Percentiles rank a stretch among this genome's conserved stretches.
Evolutionary conservation across 2,113 vertebrate genomes (phyloP).

Genomic region (Albula glossodonta): DNA sequence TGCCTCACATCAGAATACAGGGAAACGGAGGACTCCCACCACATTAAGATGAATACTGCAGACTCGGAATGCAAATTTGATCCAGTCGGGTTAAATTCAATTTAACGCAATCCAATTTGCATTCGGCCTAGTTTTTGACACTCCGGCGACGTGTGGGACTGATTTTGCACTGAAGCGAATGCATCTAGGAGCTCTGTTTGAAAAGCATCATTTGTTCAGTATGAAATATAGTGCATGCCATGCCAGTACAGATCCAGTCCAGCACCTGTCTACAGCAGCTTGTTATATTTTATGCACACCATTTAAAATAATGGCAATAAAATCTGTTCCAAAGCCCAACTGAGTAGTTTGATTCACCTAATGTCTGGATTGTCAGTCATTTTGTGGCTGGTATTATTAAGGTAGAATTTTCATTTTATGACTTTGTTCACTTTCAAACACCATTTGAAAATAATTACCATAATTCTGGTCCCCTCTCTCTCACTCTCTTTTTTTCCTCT

Average conservation of each 20-base stretch:
- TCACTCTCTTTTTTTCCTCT: neutral
- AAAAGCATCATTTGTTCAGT: neutral
- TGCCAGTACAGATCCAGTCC: neutral
- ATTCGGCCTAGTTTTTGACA: conserved; percentile 22
- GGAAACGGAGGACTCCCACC: neutral
- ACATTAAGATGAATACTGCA: conserved; percentile 31
- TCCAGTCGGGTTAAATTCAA: conserved; percentile 20
- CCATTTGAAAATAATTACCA: neutral
- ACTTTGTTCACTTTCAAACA: conserved; percentile 1
- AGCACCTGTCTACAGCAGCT: neutral
- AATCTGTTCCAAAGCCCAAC: neutral
- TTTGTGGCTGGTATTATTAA: neutral
- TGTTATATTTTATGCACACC: neutral
- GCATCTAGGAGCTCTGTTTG: neutral
- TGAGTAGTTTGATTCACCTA: conserved; percentile 7
- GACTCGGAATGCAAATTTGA: conserved; percentile 14
- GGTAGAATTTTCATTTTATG: neutral
- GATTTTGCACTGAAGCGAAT: neutral
- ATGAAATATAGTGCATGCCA: neutral
- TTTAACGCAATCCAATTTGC: conserved; percentile 28
- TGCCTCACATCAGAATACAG: neutral
- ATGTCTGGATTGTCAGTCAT: neutral
- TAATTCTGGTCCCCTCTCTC: neutral
- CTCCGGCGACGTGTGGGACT: neutral
- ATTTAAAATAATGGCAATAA: neutral